phyloP scores from a whole-genome alignment of 2,113 vertebrate species.

The Diadophis punctatus region DNA sequence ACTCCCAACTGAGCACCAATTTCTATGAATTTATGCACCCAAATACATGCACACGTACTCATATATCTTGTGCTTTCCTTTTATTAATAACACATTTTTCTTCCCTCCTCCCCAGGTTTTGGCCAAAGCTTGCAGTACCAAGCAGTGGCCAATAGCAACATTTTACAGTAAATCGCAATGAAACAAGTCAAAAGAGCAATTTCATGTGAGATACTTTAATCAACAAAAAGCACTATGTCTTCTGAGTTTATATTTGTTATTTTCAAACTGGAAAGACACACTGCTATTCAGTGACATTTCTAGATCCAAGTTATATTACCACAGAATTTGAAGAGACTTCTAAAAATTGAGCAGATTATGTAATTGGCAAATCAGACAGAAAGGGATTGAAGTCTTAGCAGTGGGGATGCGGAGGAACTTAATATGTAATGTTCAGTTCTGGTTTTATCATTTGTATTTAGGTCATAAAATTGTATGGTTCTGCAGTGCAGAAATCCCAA shows the following conservation, averaged over 20 bases:
- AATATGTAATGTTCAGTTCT: neutral
- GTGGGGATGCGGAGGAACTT: neutral
- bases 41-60: neutral
- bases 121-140: slow-evolving; percentile 7
- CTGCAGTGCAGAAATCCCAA: neutral
- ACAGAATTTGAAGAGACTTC: neutral
- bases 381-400: neutral
- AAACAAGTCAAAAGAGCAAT: slow-evolving; percentile 28
- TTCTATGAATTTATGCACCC: neutral
- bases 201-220: neutral
- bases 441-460: neutral
- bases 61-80: neutral
- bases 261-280: neutral
- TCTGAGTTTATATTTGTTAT: neutral
- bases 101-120: slow-evolving; percentile 13
- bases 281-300: neutral
- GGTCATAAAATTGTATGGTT: neutral
- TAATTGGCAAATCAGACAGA: neutral
- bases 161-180: slow-evolving; percentile 21
- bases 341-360: neutral
- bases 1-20: neutral
- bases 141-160: neutral
- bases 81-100: slow-evolving; percentile 20
- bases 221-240: neutral
- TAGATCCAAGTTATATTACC: neutral